Evolutionary conservation across 2,113 vertebrate species (phyloP), one percentile per base, ranked within the genome.

Genomic region (Lophochroa leadbeateri): DNA sequence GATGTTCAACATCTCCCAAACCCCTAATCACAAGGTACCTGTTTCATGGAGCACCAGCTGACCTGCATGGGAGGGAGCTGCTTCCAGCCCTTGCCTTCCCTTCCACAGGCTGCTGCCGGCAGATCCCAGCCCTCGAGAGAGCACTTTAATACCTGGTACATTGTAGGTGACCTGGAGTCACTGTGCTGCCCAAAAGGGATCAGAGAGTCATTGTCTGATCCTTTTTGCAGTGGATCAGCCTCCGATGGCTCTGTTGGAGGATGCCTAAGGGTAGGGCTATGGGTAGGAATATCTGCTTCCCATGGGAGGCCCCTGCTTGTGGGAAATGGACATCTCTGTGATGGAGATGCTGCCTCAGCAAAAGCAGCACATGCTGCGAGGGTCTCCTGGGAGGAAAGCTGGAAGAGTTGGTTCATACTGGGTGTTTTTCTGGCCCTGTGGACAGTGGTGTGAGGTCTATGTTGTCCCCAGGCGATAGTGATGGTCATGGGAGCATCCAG

Each of bases 1-100:
- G 98, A 98, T 98, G 98, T 97, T 97, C 89, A 93, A 29, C 94
- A 82, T 97, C 97, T 77, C 94, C 64, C 95, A 65, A 65, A 83
- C 33, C 89, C 47, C 82, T 13, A 0, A 71, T 81, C 90, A 7
- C 43, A 50, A 88, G 94, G 92, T 95, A 96, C 95, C 94, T 97
- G 97, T 47, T 96, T 74, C 92, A 17, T 1, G 63, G 50, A 93
- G 88, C 96, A 88, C 83, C 91, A 29, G 94, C 95, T 68, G 93
- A 90, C 69, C 86, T 27, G 70, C 27, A 53, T 13, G 85, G 88
- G 82, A 46, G 43, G 41, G 70, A 68, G 74, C 65, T 72, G 70
- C 81, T 68, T 43, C 52, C 58, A 23, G 55, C 63, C 24, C 28
- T 24, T 6, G 9, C 84, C 55, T 19, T 10, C 13, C 58, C 23